Conservation (phyloP, 2,888 invertebrate species). For the Ophioninae sp. region DNA sequence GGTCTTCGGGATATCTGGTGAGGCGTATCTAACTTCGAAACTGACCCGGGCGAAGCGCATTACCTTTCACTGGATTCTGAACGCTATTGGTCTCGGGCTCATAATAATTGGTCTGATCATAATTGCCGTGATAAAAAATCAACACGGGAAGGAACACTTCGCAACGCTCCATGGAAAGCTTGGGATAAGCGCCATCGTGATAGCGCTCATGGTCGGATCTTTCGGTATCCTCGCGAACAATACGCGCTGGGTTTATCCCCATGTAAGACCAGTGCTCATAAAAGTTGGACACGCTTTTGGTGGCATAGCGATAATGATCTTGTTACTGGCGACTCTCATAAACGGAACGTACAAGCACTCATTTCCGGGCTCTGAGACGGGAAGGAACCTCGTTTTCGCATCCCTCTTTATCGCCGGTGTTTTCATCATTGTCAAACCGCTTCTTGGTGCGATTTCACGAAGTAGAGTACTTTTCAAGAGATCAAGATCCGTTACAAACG, state of each 20-base stretch:
- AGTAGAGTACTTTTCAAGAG: constrained; percentile 68
- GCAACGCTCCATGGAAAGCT: constrained; percentile 72
- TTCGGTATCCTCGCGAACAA: constrained; percentile 76
- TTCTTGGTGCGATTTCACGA: constrained; percentile 72
- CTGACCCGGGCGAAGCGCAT: constrained; percentile 70
- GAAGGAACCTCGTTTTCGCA: constrained; percentile 70
- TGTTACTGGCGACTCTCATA: constrained; percentile 74
- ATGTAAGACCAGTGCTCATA: constrained; percentile 72
- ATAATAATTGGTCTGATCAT: constrained; percentile 72
- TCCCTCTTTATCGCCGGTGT: constrained; percentile 73
- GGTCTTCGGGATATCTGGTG: constrained; percentile 76
- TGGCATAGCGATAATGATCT: constrained; percentile 72
- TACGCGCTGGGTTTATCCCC: constrained; percentile 75
- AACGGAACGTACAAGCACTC: constrained; percentile 73
- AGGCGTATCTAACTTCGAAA: constrained; percentile 70
- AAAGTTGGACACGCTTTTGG: constrained; percentile 75
- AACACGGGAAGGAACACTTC: constrained; percentile 68
- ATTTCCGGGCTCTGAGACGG: constrained; percentile 69
- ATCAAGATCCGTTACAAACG: constrained; percentile 57
- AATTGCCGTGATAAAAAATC: constrained; percentile 72
- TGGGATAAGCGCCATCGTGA: constrained; percentile 72
- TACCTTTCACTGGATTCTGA: constrained; percentile 76
- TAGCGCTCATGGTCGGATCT: constrained; percentile 65
- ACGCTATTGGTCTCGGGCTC: constrained; percentile 70
- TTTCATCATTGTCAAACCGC: constrained; percentile 74